Percentiles rank a stretch among this genome's conserved stretches.
phyloP scores from a whole-genome alignment of 2,888 invertebrate genomes.

The Pteria penguin region DNA sequence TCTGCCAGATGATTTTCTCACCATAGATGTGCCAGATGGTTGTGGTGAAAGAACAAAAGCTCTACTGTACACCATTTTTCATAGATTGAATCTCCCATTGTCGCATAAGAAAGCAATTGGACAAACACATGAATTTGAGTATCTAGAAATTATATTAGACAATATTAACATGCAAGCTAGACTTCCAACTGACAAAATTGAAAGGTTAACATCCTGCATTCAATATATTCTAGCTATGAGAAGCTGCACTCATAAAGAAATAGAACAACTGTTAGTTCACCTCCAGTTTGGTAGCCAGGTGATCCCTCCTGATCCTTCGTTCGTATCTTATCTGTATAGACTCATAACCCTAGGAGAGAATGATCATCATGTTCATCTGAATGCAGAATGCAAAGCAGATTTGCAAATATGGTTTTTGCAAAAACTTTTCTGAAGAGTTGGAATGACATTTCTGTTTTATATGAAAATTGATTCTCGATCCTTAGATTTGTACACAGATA shows the following conservation, averaged over 20 bases:
- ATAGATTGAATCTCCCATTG: no score
- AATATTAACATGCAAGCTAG: slow-evolving; percentile 8
- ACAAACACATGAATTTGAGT: slow-evolving; percentile 6
- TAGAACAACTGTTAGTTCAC: slow-evolving; percentile 25
- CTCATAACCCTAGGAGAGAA: slow-evolving; percentile 7
- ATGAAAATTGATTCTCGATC: not conserved
- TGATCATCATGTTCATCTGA: slow-evolving; percentile 12
- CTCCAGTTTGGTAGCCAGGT: slow-evolving; percentile 31
- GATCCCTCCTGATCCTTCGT: slow-evolving; percentile 15
- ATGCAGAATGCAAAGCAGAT: not conserved
- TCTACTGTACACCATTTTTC: slow-evolving; percentile 14
- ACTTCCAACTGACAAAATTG: slow-evolving; percentile 23
- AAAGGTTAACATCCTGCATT: slow-evolving; percentile 10
- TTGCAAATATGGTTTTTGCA: not conserved
- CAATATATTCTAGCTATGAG: not conserved
- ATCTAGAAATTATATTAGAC: slow-evolving; percentile 24
- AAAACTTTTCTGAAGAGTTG: not conserved
- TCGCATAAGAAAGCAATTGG: slow-evolving; percentile 16
- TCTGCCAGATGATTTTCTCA: slow-evolving; percentile 22
- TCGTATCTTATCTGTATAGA: slow-evolving; percentile 14
- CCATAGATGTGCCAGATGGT: not conserved
- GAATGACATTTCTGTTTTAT: not conserved
- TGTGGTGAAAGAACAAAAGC: slow-evolving; percentile 18
- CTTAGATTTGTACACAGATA: slow-evolving; percentile 5
- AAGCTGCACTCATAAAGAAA: slow-evolving; percentile 14